phyloP scores from a whole-genome alignment of 2,113 vertebrate genomes.

The Meriones unguiculatus region DNA sequence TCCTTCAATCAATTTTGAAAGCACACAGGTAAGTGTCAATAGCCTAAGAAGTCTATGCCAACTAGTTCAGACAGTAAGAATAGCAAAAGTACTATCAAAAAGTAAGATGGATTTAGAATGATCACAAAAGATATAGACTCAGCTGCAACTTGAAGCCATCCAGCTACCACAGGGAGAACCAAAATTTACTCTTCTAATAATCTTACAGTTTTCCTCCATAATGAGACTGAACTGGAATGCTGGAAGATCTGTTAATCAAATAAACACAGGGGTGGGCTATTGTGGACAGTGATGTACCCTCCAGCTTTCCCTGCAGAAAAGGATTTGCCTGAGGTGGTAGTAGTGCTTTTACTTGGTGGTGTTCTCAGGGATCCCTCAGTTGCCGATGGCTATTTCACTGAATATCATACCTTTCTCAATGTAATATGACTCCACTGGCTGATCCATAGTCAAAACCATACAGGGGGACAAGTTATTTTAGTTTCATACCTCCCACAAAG shows the following conservation, averaged over 20 bases:
- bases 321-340: background rate
- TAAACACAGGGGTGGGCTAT: background rate
- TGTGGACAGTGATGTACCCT: background rate
- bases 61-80: conserved; percentile 11
- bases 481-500: background rate
- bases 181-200: background rate
- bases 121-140: background rate
- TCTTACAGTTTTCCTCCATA: conserved; percentile 18
- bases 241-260: background rate
- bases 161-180: background rate
- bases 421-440: background rate
- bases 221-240: conserved; percentile 8
- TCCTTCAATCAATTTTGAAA: conserved; percentile 15
- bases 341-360: background rate
- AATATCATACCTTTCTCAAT: background rate
- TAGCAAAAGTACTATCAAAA: background rate
- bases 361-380: background rate
- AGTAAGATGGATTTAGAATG: background rate
- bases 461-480: conserved; percentile 40
- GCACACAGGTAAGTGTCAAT: background rate
- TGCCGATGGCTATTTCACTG: background rate
- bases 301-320: background rate
- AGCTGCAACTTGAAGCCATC: background rate
- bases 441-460: background rate
- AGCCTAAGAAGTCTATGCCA: background rate